phyloP scores from a whole-genome alignment of 2,888 invertebrate genomes.

The Pelosia muscerda region DNA sequence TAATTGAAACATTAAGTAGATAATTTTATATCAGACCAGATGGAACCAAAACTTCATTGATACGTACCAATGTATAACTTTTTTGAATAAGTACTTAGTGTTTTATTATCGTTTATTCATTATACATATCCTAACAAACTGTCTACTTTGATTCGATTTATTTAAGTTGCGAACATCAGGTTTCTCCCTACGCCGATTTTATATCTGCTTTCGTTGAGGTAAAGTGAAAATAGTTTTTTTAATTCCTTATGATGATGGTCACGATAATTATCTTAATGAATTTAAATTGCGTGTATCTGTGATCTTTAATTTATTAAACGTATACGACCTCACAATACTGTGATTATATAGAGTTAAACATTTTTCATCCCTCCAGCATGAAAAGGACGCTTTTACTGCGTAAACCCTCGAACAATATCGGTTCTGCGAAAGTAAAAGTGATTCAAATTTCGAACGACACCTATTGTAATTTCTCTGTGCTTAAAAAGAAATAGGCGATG shows the following conservation, averaged over 20 bases:
- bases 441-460: neutral
- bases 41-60: neutral
- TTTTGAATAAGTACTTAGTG: no score
- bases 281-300: neutral
- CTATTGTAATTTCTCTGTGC: neutral
- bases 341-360: neutral
- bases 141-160: no score
- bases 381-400: neutral
- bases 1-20: neutral
- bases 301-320: constrained; percentile 1
- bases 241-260: neutral
- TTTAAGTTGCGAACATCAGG: neutral
- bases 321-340: constrained; percentile 1
- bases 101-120: no score
- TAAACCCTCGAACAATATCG: neutral
- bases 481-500: neutral
- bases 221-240: neutral
- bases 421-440: neutral
- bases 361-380: neutral
- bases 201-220: no score
- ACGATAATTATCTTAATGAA: neutral
- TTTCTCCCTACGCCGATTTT: neutral
- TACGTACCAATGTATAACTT: no score
- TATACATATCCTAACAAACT: no score
- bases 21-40: neutral